Evolutionary conservation across 2,113 vertebrate species (phyloP).

Genomic region (Pitta sordida): DNA sequence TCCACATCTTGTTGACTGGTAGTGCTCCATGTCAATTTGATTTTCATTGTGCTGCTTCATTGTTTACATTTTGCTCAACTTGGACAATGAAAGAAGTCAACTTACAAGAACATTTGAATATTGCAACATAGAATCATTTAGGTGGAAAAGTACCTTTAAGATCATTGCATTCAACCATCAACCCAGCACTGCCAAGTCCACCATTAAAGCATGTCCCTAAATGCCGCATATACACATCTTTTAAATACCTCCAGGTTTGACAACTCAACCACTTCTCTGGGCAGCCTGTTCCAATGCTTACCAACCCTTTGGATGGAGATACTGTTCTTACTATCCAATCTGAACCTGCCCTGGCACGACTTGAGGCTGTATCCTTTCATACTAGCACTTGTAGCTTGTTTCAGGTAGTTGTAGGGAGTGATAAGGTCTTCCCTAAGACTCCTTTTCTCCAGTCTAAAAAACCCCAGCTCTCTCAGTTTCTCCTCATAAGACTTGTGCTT

Average conservation of each 20-base stretch:
- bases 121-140: neutral
- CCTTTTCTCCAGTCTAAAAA: neutral
- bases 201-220: neutral
- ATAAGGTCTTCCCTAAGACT: neutral
- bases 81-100: neutral
- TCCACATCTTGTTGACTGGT: neutral
- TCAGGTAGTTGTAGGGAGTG: neutral
- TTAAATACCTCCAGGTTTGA: neutral
- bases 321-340: neutral
- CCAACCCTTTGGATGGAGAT: neutral
- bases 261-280: neutral
- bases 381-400: neutral
- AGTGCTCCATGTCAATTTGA: neutral
- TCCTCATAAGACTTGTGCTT: neutral
- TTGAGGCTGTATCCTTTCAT: neutral
- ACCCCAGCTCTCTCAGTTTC: neutral
- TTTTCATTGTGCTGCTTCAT: neutral
- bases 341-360: neutral
- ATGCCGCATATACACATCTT: neutral
- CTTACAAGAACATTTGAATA: neutral
- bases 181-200: neutral
- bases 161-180: neutral
- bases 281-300: neutral
- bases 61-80: neutral
- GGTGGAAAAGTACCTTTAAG: neutral